phyloP scores from a whole-genome alignment of 2,888 invertebrate species.

The Plutella xylostella region DNA sequence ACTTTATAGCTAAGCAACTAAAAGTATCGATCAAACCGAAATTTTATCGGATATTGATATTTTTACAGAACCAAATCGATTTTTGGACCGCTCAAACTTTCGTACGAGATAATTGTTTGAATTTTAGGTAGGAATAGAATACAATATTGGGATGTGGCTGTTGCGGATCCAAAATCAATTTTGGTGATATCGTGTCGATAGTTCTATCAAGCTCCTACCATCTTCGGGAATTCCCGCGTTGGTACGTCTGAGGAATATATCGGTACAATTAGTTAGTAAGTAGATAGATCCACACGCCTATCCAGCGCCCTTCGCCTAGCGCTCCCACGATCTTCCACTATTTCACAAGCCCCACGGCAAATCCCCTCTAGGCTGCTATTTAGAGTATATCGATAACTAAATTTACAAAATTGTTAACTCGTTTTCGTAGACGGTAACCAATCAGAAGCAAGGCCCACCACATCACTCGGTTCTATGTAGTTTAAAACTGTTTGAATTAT shows the following conservation, averaged over 20 bases:
- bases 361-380: constrained; percentile 27
- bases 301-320: constrained; percentile 53
- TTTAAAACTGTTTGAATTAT: neutral
- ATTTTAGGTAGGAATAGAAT: too few species aligned
- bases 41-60: constrained; percentile 18
- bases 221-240: too few species aligned
- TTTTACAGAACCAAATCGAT: constrained; percentile 15
- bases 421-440: too few species aligned
- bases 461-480: neutral
- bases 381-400: neutral
- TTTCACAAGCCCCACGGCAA: constrained; percentile 48
- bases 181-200: too few species aligned
- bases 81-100: neutral
- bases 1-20: too few species aligned
- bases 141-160: too few species aligned
- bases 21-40: constrained; percentile 24
- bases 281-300: constrained; percentile 20
- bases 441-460: too few species aligned
- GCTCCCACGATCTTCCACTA: constrained; percentile 59
- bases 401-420: neutral
- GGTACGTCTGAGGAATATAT: too few species aligned
- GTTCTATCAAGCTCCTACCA: too few species aligned
- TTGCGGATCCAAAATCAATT: too few species aligned
- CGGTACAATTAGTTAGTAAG: too few species aligned
- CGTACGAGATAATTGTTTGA: too few species aligned